phyloP scores from a whole-genome alignment of 2,888 invertebrate species.

The Galerucella nymphaeae region DNA sequence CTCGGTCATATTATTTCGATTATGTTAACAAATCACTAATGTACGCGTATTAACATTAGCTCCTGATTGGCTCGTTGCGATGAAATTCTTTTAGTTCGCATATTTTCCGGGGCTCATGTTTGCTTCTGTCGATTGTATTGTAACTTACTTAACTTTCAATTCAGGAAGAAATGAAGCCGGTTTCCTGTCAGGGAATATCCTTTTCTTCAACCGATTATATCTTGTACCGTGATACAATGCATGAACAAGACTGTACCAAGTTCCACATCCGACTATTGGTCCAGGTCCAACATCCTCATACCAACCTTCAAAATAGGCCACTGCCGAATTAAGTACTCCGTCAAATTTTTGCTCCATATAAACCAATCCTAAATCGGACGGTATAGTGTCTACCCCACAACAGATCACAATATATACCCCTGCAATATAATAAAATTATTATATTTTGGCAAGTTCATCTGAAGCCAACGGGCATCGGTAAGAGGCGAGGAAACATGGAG shows the following conservation, averaged over 20 bases:
- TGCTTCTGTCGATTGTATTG: too few species aligned
- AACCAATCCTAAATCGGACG: conserved; percentile 87
- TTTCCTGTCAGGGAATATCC: conserved; percentile 71
- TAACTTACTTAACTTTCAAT: conserved; percentile 60
- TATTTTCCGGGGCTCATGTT: too few species aligned
- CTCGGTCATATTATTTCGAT: too few species aligned
- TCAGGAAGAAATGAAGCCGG: conserved; percentile 71
- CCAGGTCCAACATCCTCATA: conserved; percentile 60
- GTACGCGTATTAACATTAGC: too few species aligned
- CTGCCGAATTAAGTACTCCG: conserved; percentile 83
- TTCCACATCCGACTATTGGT: conserved; percentile 80
- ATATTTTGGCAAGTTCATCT: neutral
- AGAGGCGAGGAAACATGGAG: too few species aligned
- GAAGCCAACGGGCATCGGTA: neutral
- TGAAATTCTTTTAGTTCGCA: too few species aligned
- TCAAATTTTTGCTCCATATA: conserved; percentile 82
- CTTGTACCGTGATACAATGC: conserved; percentile 76
- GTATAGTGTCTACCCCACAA: conserved; percentile 94
- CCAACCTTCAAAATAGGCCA: conserved; percentile 72
- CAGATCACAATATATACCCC: conserved; percentile 88
- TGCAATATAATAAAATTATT: conserved; percentile 18
- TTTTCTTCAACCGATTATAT: conserved; percentile 72
- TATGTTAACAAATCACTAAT: too few species aligned
- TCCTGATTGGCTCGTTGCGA: too few species aligned
- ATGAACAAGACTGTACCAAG: conserved; percentile 89